Conservation (phyloP, 2,888 invertebrate genomes). For the Orthosia gracilis region DNA sequence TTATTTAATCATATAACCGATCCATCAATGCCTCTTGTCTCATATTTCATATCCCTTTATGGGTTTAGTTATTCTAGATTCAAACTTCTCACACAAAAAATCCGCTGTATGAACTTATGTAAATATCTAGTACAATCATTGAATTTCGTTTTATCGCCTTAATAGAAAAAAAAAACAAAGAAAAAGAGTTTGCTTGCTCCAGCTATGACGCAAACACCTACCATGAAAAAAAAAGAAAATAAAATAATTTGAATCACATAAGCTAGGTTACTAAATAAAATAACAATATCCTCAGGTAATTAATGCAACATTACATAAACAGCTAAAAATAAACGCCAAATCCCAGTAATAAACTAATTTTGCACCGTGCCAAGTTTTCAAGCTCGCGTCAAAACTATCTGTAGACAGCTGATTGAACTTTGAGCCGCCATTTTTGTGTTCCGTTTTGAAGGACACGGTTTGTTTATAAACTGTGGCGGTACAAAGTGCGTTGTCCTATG, state of each 20-base stretch:
- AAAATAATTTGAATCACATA: background rate
- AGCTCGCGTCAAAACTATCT: slow-evolving; percentile 52
- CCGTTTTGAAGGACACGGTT: slow-evolving; percentile 51
- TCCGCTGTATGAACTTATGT: background rate
- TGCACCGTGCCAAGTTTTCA: slow-evolving; percentile 36
- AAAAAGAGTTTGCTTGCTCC: too few relatives aligned
- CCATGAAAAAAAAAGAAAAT: too few relatives aligned
- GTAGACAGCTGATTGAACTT: slow-evolving; percentile 41
- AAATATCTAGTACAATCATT: background rate
- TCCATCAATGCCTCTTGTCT: background rate
- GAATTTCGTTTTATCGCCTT: too few relatives aligned
- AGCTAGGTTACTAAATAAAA: background rate
- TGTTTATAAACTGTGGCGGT: slow-evolving; percentile 59
- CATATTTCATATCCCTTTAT: slow-evolving; percentile 5
- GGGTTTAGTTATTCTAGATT: background rate
- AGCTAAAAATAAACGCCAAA: slow-evolving; percentile 26
- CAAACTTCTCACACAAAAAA: background rate
- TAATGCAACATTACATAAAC: slow-evolving; percentile 9
- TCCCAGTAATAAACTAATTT: slow-evolving; percentile 10
- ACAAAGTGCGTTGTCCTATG: slow-evolving; percentile 52
- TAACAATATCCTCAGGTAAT: slow-evolving; percentile 6
- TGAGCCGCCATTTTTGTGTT: slow-evolving; percentile 48
- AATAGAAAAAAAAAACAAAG: too few relatives aligned
- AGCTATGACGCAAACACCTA: too few relatives aligned
- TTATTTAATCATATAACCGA: background rate